Base-by-base conservation (phyloP, 2,888 invertebrate genomes). In the Taenaris catops region DNA sequence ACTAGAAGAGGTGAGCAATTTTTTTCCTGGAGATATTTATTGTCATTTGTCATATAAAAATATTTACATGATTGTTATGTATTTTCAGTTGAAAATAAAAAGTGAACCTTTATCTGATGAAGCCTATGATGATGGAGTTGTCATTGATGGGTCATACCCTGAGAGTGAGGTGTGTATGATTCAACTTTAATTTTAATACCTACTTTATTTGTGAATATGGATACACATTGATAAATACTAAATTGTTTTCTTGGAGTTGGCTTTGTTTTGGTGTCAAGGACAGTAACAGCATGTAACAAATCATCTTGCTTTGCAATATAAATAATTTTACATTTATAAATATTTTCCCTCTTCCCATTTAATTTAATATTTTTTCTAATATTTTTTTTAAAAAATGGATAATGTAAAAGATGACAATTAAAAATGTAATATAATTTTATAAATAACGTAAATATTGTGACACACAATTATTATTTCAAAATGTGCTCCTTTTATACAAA, bases 61-160 rank as follows among this genome's bases (percentile, higher is more conserved):
- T 24, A 34, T 31, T 28, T 9, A 28, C 42, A 35, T 37, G 28
- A 24, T 38, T 25, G 56, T 51, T 41, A 71, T 75, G 71, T 60
- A 58, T 70, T 83, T 81, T 58, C 83, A 89, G 89, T 63, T 87
- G 41, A 80, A 86, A 48, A 78, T 90, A 42, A 90, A 90, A 70
- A 86, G 79, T 68, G 90, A 90, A 55, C 89, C 89, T 41, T 61
- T 86, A 14, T 87, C 78, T 58, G 88, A 89, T 76, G 87, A 78
- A 44, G 69, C 66, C 20, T 84, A 86, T 75, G 86, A 87, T 70
- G 87, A 87, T 75, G 88, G 86, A 65, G 83, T 87, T 55, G 67
- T 72, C 46, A 87, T 87, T 67, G 87, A 87, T 70, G 80, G 76
- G 6, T 68, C 75, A 49, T 87, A 87, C 48, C 71, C 72, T 51